Evolutionary conservation across 92 coral and sea anemone species (phyloP), one percentile per base, ranked within the genome.

Genomic region (Porites lobata): DNA sequence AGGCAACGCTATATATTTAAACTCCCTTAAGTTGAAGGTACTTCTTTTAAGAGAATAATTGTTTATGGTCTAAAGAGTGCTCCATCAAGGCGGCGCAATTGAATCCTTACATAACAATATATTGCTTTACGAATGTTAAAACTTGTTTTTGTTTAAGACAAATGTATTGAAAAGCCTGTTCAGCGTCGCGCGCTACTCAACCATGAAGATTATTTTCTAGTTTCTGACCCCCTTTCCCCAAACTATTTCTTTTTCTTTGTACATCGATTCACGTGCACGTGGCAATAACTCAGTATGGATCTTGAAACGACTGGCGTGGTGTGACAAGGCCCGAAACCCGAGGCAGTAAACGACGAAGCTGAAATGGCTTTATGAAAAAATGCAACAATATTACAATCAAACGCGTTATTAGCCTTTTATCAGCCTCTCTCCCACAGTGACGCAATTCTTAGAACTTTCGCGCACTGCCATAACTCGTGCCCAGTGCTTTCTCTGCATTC

Each of bases 111-210:
- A 53, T 26, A 6, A 78, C 19, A 59, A 76, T 29, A 78, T 32
- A 70, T 70, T 69, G 69, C 11, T 1, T 22, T 26, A 81, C 77
- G 77, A 69, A 54, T 70, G 86, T 43, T 52, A 75, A 52, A 53
- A 69, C 51, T 53, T 32, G 50, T 65, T 47, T 32, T 56, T 47
- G 14, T 19, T 20, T 14, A 43, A 17, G 17, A 38, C 47, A 62
- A 57, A 53, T 15, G 65, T 20, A 13, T 13, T 47, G 71, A 32
- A 63, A 2, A 15, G 57, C 38, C 32, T 11, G 18, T 51, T 52
- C 64, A 75, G 78, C 62, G 20, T 53, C 64, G 7, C 66, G 7
- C n/a, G 18, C n/a, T 15, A 14, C 8, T 14, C 15, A 14, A 10
- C 61, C 61, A 56, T 12, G 13, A 18, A 62, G 24, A 62, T 62